A percentile compares a stretch with the other conserved stretches of the same genome.
These are phyloP conservation scores for Palythoa grandiflora DNA, from an alignment of 92 coral and sea anemone genomes.

Conservation along the genomic window DNA sequence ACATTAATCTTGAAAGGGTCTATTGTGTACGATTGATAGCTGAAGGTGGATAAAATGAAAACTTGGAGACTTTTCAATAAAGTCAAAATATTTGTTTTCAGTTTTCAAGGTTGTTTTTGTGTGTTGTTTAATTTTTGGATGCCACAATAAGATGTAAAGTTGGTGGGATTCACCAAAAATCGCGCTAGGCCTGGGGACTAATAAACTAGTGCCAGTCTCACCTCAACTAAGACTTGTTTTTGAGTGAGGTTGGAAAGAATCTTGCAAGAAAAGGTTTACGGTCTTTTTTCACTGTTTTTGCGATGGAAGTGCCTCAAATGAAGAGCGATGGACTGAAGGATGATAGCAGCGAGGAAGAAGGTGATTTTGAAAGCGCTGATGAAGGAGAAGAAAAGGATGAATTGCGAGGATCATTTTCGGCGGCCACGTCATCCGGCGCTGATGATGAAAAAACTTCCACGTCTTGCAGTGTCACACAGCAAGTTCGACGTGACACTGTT, in stretches of 20 bases:
- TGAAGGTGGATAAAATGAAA: too few species aligned
- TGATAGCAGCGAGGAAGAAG: conserved; percentile 93
- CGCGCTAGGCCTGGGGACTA: neutral
- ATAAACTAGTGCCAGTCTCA: conserved; percentile 32
- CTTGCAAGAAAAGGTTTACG: neutral
- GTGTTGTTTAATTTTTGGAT: too few species aligned
- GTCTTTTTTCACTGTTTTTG: neutral
- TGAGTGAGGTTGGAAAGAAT: neutral
- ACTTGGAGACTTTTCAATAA: too few species aligned
- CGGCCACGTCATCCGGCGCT: conserved; percentile 91
- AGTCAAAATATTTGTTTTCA: too few species aligned
- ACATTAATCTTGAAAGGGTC: too few species aligned
- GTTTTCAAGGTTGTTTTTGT: too few species aligned
- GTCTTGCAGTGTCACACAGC: conserved; percentile 55
- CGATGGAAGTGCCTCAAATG: conserved; percentile 24
- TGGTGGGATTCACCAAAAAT: too few species aligned
- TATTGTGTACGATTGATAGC: too few species aligned
- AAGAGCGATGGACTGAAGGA: conserved; percentile 52
- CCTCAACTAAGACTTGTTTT: conserved; percentile 19
- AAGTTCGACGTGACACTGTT: conserved; percentile 16
- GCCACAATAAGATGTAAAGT: too few species aligned
- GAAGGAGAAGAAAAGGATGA: conserved; percentile 86
- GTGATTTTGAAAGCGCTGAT: conserved; percentile 97
- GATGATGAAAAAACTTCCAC: conserved; percentile 72
- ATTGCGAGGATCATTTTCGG: conserved; percentile 55